Conservation (phyloP, 2,888 invertebrate genomes). For the Beris chalybata region DNA sequence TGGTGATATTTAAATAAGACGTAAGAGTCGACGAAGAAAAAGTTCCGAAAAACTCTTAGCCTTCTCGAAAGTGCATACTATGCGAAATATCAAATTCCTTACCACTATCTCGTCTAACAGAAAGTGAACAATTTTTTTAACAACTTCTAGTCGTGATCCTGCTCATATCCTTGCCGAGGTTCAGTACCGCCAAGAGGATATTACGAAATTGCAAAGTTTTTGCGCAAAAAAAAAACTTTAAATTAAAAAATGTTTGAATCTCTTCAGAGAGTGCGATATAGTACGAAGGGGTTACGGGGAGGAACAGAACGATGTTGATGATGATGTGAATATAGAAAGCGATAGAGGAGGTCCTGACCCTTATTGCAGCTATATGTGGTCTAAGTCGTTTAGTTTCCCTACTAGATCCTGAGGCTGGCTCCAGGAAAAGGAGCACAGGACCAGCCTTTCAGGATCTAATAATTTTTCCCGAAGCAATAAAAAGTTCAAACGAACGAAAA, state of each 20-base stretch:
- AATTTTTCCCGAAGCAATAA: background rate
- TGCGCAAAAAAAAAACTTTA: conserved; percentile 25
- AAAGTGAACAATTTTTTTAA: no score
- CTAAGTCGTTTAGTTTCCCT: background rate
- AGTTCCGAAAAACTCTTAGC: no score
- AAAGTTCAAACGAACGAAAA: background rate
- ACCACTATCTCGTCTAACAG: no score
- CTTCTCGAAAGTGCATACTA: no score
- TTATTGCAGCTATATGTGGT: background rate
- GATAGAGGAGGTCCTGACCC: background rate
- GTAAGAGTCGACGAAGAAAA: no score
- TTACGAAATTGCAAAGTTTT: conserved; percentile 29
- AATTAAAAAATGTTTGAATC: conserved; percentile 28
- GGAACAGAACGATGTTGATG: background rate
- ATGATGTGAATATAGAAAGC: background rate
- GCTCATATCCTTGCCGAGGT: no score
- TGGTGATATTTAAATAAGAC: no score
- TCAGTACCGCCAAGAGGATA: background rate
- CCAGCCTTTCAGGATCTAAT: background rate
- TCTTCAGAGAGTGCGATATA: background rate
- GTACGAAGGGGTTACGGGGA: background rate
- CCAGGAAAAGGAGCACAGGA: background rate
- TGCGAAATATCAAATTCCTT: no score
- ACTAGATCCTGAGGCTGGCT: no score
- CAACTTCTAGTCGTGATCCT: no score